Percentiles rank a stretch among this genome's conserved stretches.
These are phyloP conservation scores for Coturnix japonica DNA, from an alignment of 2,113 vertebrate genomes.

Conservation along the genomic window DNA sequence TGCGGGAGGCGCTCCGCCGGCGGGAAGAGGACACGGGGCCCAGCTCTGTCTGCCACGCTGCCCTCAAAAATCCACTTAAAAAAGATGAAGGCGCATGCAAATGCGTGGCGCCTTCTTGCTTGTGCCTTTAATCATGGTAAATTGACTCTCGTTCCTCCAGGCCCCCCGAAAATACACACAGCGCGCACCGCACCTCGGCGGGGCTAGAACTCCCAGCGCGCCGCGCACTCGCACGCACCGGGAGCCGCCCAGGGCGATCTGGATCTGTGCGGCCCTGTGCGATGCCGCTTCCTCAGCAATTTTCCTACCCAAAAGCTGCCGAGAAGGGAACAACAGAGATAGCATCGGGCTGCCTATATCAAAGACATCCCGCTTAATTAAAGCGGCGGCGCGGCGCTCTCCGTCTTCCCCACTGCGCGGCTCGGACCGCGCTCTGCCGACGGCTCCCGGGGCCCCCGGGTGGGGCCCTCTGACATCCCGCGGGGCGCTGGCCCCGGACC, in stretches of 20 bases:
- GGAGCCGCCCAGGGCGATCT: constrained; percentile 26
- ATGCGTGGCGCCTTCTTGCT: constrained; percentile 57
- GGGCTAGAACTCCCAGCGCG: not conserved
- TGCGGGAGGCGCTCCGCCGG: not conserved
- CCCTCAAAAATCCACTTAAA: constrained; percentile 58
- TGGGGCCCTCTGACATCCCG: not conserved
- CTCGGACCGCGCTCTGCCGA: not conserved
- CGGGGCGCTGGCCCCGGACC: not conserved
- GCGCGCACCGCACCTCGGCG: not conserved
- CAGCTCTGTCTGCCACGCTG: constrained; percentile 9
- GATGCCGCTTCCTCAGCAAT: constrained; percentile 43
- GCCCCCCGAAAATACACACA: constrained; percentile 37
- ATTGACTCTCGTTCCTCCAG: constrained; percentile 51
- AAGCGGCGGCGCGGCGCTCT: not conserved
- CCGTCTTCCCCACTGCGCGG: not conserved
- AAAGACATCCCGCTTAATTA: constrained; percentile 52
- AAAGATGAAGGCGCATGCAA: constrained; percentile 66
- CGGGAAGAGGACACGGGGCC: not conserved
- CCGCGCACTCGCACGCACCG: not conserved
- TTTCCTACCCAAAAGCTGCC: constrained; percentile 29
- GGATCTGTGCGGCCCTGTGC: not conserved
- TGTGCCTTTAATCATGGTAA: constrained; percentile 65
- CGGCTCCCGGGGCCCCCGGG: not conserved
- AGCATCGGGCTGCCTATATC: constrained; percentile 39
- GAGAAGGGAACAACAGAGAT: constrained; percentile 20